These are phyloP conservation scores for Cydia amplana DNA, from an alignment of 1,140 invertebrate species.

Conservation along the genomic window DNA sequence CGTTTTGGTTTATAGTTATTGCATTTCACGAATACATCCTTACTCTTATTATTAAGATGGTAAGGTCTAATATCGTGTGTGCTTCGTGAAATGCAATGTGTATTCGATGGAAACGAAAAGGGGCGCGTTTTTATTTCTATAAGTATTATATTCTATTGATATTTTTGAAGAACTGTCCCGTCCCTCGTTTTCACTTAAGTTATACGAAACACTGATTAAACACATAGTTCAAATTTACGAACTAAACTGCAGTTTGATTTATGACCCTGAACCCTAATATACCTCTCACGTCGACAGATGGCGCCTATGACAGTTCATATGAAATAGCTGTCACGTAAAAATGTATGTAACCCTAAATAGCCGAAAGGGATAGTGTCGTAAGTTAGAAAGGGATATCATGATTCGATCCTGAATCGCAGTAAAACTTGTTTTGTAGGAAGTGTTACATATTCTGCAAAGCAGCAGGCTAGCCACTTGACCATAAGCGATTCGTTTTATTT, in stretches of 20 bases:
- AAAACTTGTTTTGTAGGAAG: too few species aligned
- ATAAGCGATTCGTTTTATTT: too few species aligned
- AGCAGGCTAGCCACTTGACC: too few species aligned
- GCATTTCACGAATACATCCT: not conserved
- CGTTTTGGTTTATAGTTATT: constrained; percentile 17
- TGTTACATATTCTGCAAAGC: too few species aligned
- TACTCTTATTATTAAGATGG: not conserved
- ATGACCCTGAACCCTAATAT: not conserved
- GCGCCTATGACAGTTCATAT: too few species aligned
- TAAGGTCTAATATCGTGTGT: not conserved
- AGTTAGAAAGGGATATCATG: too few species aligned
- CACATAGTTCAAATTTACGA: constrained; percentile 56
- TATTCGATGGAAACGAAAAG: not conserved
- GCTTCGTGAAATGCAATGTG: not conserved
- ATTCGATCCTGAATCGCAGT: too few species aligned
- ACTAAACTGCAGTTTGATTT: constrained; percentile 35
- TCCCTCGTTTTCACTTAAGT: constrained; percentile 65
- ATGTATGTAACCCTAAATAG: too few species aligned
- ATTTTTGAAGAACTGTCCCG: constrained; percentile 67
- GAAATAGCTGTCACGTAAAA: too few species aligned
- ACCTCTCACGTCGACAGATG: too few species aligned
- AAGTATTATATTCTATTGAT: constrained; percentile 48
- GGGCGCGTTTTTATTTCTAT: constrained; percentile 30
- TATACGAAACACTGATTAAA: constrained; percentile 61
- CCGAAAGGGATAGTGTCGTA: too few species aligned